phyloP scores from a whole-genome alignment of 2,797 vertebrate genomes.

The Miichthys miiuy region DNA sequence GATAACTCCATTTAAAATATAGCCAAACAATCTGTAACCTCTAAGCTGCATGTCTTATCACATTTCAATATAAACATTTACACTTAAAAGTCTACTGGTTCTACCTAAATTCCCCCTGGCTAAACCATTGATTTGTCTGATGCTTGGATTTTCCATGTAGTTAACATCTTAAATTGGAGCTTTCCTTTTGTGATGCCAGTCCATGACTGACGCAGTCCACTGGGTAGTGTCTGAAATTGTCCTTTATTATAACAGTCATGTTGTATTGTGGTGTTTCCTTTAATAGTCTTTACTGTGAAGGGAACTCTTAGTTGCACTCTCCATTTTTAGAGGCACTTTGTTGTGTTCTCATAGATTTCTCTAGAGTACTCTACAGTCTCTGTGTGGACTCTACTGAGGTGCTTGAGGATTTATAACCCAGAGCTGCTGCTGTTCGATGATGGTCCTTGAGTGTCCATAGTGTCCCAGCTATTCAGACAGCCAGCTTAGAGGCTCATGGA shows the following conservation, averaged over 20 bases:
- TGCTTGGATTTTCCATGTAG: slow-evolving; percentile 45
- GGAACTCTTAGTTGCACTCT: slow-evolving; percentile 55
- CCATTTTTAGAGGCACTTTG: slow-evolving; percentile 52
- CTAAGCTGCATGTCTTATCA: slow-evolving; percentile 64
- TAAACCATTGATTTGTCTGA: slow-evolving; percentile 64
- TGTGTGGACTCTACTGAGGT: slow-evolving; percentile 57
- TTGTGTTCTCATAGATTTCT: slow-evolving; percentile 53
- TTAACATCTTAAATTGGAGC: slow-evolving; percentile 33
- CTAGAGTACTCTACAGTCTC: slow-evolving; percentile 39
- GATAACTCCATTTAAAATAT: slow-evolving; percentile 63
- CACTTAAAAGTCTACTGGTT: slow-evolving; percentile 61
- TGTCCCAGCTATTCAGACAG: slow-evolving; percentile 59
- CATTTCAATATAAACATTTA: slow-evolving; percentile 77
- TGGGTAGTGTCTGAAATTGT: slow-evolving; percentile 53
- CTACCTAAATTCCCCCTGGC: slow-evolving; percentile 47
- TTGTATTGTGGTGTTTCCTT: slow-evolving; percentile 45
- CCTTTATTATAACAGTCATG: slow-evolving; percentile 46
- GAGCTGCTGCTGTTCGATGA: slow-evolving; percentile 54
- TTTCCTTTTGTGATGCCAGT: slow-evolving; percentile 38
- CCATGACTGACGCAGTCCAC: slow-evolving; percentile 52
- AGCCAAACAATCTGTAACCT: slow-evolving; percentile 64
- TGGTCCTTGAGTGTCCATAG: slow-evolving; percentile 60
- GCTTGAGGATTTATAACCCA: slow-evolving; percentile 51
- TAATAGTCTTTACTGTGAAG: slow-evolving; percentile 57
- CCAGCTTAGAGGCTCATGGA: slow-evolving; percentile 74